Percentiles rank a stretch among this genome's conserved stretches.
Conservation (phyloP, 2,888 invertebrate species). For the Phragmatobia fuliginosa region DNA sequence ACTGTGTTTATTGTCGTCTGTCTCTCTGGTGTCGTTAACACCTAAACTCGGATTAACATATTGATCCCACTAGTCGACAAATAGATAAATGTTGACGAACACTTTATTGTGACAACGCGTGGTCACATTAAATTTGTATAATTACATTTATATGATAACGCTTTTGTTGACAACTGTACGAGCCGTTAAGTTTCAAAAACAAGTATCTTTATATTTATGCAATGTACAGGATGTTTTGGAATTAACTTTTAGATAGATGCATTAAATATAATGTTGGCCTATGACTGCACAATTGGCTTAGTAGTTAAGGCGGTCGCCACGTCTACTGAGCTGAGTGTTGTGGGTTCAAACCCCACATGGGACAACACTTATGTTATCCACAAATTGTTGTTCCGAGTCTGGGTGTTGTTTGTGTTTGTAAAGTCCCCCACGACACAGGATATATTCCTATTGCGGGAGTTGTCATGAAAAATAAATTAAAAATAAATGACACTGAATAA, state of each 20-base stretch:
- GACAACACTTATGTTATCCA: no score
- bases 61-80: conserved; percentile 54
- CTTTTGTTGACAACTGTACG: conserved; percentile 26
- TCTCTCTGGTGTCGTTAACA: conserved; percentile 77
- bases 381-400: no score
- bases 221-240: conserved; percentile 1
- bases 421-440: no score
- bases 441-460: no score
- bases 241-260: neutral
- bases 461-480: no score
- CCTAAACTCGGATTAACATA: conserved; percentile 74
- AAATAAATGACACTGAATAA: neutral
- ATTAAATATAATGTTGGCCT: no score
- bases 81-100: conserved; percentile 14
- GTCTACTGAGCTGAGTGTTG: no score
- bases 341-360: no score
- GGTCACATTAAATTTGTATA: conserved; percentile 12
- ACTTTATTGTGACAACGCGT: conserved; percentile 20
- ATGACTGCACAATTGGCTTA: no score
- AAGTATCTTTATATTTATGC: conserved; percentile 4
- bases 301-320: no score
- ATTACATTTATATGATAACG: conserved; percentile 19
- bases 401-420: no score
- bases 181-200: neutral
- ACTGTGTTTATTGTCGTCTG: conserved; percentile 80